These are phyloP conservation scores for Folsomia manolachei DNA, from an alignment of 2,888 invertebrate genomes.

Conservation along the genomic window DNA sequence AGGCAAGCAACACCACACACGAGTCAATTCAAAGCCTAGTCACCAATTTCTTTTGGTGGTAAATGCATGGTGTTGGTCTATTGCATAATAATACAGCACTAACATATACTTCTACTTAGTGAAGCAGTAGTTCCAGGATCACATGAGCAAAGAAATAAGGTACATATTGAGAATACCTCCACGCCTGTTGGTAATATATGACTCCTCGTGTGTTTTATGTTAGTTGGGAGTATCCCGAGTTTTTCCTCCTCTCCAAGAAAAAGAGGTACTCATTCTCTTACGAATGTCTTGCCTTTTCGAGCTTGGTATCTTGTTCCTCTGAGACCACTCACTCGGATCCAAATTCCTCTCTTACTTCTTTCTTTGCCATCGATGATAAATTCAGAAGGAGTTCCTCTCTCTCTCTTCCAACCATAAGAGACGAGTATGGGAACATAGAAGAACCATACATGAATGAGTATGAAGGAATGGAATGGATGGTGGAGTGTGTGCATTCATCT, in stretches of 20 bases:
- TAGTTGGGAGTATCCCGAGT: background rate
- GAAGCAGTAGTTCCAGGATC: background rate
- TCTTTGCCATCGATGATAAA: conserved; percentile 10
- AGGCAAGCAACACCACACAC: conserved; percentile 5
- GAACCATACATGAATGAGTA: background rate
- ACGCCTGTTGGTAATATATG: conserved; percentile 5
- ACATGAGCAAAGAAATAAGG: background rate
- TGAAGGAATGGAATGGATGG: conserved; percentile 2
- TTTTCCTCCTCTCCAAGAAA: conserved; percentile 5
- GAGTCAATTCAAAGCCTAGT: too few relatives aligned
- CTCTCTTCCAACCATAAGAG: too few relatives aligned
- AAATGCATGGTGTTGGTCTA: background rate
- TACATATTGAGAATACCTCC: background rate
- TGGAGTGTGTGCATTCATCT: background rate
- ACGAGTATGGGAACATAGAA: too few relatives aligned
- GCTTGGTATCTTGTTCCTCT: conserved; percentile 16
- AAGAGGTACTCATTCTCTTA: conserved; percentile 7
- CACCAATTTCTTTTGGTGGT: background rate
- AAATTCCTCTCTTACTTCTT: conserved; percentile 8
- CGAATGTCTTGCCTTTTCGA: background rate
- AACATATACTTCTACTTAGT: too few relatives aligned
- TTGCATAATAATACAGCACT: background rate
- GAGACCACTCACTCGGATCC: conserved; percentile 3
- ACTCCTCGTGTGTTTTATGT: conserved; percentile 19
- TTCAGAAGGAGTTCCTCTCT: conserved; percentile 17